A percentile compares a stretch with the other conserved stretches of the same genome.
Evolutionary conservation across 37 sponge, comb jelly and placozoan species (phyloP).

Genomic region (Tethya wilhelma): DNA sequence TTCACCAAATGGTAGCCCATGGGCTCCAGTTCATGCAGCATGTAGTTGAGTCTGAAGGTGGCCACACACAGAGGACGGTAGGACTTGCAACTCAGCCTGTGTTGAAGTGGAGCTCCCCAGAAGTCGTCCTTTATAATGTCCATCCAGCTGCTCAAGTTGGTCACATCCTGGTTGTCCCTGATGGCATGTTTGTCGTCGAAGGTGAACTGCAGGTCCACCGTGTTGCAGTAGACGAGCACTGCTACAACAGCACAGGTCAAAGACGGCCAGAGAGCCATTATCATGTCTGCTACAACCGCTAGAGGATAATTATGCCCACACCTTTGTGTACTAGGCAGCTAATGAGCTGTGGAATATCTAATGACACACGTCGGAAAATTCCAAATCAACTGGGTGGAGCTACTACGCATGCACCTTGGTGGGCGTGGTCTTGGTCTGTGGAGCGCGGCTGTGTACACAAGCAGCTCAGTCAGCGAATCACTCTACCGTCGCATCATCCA

Average conservation of each 20-base stretch:
- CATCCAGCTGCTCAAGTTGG: constrained; percentile 61
- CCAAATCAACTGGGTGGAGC: neutral
- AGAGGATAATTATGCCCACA: neutral
- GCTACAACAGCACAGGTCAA: constrained; percentile 45
- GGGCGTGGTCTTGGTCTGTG: too few species aligned
- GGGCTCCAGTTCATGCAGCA: constrained; percentile 79
- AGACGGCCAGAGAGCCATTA: neutral
- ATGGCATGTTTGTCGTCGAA: constrained; percentile 90
- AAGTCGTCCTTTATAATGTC: constrained; percentile 86
- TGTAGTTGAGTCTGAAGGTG: constrained; percentile 88
- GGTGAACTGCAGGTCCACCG: constrained; percentile 71
- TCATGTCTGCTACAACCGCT: neutral
- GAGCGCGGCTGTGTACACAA: too few species aligned
- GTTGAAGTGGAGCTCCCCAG: constrained; percentile 96
- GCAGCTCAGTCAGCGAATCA: too few species aligned
- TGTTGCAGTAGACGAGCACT: constrained; percentile 62
- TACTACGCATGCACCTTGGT: too few species aligned
- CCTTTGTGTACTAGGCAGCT: neutral
- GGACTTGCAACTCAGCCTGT: constrained; percentile 86
- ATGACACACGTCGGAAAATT: too few species aligned
- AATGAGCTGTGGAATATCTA: too few species aligned
- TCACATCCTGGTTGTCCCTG: constrained; percentile 71
- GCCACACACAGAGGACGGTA: constrained; percentile 90
- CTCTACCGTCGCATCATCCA: too few species aligned
- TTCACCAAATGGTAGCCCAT: constrained; percentile 93